A percentile compares a stretch with the other conserved stretches of the same genome.
Evolutionary conservation across 1,140 invertebrate species (phyloP).

Genomic region (Archegozetes longisetosus): DNA sequence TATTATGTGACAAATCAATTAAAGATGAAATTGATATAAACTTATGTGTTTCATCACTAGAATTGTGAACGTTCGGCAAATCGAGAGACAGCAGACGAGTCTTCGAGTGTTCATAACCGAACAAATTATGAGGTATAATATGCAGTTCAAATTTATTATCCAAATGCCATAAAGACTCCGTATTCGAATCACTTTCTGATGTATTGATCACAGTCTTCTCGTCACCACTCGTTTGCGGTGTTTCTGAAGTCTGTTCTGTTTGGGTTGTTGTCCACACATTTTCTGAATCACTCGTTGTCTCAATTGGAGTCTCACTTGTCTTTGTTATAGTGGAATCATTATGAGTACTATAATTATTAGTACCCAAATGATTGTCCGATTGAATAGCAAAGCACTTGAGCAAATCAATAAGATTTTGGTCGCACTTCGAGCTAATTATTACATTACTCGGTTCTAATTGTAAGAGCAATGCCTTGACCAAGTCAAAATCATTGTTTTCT

Average conservation of each 20-base stretch:
- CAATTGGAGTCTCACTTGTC: background rate
- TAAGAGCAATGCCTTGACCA: background rate
- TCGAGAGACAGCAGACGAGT: background rate
- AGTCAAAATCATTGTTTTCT: conserved; percentile 7
- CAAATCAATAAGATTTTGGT: background rate
- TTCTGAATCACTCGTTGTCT: background rate
- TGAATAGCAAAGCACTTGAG: background rate
- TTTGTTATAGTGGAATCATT: background rate
- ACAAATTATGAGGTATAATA: background rate
- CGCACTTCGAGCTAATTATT: conserved; percentile 1
- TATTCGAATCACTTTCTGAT: background rate
- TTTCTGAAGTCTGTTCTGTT: no score
- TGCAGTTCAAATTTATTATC: background rate
- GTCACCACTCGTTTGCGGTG: no score
- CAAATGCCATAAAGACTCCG: background rate
- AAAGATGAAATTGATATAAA: conserved; percentile 1
- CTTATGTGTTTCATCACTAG: background rate
- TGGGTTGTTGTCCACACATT: no score
- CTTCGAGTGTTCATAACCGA: conserved; percentile 1
- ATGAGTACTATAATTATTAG: no score
- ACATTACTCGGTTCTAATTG: conserved; percentile 4
- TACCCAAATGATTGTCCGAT: background rate
- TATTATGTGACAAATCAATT: conserved; percentile 7
- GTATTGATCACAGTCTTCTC: background rate
- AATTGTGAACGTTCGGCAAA: background rate